These are phyloP conservation scores for Characodon lateralis DNA, from an alignment of 2,797 vertebrate species.

Conservation along the genomic window DNA sequence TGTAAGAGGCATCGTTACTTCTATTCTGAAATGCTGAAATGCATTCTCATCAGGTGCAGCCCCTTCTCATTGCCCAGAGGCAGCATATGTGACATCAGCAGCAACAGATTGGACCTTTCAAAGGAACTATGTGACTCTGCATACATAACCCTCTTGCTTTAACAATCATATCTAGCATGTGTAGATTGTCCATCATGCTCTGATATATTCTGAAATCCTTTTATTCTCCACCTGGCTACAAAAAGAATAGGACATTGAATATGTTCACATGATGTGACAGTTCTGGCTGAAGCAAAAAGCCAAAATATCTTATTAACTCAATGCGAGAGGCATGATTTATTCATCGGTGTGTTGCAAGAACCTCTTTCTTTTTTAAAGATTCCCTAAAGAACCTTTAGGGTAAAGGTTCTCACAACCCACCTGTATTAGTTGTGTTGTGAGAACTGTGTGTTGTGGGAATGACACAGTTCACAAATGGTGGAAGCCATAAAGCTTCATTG, in stretches of 20 bases:
- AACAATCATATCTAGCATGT: constrained; percentile 11
- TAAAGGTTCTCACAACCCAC: neutral
- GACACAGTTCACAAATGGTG: neutral
- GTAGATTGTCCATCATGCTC: neutral
- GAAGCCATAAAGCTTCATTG: neutral
- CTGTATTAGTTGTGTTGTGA: neutral
- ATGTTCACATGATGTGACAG: constrained; percentile 28
- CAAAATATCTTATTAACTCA: constrained; percentile 17
- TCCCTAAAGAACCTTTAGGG: too few relatives aligned
- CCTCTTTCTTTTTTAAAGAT: neutral
- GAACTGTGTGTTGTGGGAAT: neutral
- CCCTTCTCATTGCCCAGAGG: neutral
- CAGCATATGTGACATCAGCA: constrained; percentile 16
- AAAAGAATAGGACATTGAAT: constrained; percentile 29
- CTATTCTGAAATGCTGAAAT: constrained; percentile 17
- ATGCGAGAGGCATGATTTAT: neutral
- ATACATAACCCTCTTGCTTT: constrained; percentile 1
- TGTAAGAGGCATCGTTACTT: constrained; percentile 20
- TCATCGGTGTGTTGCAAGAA: neutral
- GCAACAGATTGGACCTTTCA: constrained; percentile 29
- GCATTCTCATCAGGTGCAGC: constrained; percentile 35
- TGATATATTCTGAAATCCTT: neutral
- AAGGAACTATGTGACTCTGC: constrained; percentile 7
- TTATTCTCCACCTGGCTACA: neutral
- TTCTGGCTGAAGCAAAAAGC: constrained; percentile 31